Evolutionary conservation across 2,797 vertebrate species (phyloP).

Genomic region (Sciurus vulgaris): DNA sequence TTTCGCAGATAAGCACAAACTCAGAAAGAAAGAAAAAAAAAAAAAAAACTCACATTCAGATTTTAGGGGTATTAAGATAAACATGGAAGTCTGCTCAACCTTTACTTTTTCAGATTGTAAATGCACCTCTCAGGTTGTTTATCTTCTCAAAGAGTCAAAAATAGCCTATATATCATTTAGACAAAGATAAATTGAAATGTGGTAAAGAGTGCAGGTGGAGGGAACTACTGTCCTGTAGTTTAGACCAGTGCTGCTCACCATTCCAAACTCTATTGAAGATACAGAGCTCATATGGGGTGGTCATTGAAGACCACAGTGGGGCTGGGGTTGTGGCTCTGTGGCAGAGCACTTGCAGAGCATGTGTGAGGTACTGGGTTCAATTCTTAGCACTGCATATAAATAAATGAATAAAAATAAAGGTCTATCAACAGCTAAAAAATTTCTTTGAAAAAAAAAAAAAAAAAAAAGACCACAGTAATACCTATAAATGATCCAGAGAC

Average conservation of each 20-base stretch:
- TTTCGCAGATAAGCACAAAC: neutral
- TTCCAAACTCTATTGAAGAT: slow-evolving; percentile 5
- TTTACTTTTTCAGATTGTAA: neutral
- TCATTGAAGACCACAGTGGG: too few species aligned
- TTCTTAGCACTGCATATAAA: too few species aligned
- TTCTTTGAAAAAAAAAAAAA: neutral
- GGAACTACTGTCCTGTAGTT: neutral
- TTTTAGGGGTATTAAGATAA: neutral
- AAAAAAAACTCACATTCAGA: neutral
- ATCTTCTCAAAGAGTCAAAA: slow-evolving; percentile 1
- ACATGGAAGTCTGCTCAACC: neutral
- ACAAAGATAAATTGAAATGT: neutral
- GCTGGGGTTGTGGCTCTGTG: too few species aligned
- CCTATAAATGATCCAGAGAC: neutral
- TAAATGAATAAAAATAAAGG: too few species aligned
- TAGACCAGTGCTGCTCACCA: neutral
- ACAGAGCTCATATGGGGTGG: neutral
- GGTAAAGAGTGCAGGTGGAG: rapidly evolving
- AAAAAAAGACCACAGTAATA: neutral
- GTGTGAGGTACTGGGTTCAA: too few species aligned
- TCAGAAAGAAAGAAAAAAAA: neutral
- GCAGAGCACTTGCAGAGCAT: too few species aligned
- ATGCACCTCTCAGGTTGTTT: neutral
- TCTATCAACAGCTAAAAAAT: too few species aligned
- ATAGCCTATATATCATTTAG: neutral